These are phyloP conservation scores for Panurus biarmicus DNA, from an alignment of 2,113 vertebrate genomes.

Conservation along the genomic window DNA sequence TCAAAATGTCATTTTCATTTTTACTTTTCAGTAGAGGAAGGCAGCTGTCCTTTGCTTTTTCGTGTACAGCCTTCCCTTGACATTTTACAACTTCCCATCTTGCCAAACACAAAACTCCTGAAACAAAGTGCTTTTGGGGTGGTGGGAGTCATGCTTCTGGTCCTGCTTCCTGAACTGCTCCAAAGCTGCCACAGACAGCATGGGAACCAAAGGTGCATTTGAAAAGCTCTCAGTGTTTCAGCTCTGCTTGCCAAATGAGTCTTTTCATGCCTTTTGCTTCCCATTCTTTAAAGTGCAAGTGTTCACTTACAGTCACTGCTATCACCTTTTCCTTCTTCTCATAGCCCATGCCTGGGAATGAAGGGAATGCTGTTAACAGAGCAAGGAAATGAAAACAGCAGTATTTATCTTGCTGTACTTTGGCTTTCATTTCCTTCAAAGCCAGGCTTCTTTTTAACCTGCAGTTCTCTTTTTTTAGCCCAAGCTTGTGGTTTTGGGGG, in stretches of 20 bases:
- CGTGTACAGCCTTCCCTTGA: not conserved
- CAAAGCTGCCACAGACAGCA: rapidly evolving
- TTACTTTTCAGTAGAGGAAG: not conserved
- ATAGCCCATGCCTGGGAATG: not conserved
- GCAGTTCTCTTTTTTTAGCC: not conserved
- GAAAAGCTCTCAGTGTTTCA: not conserved
- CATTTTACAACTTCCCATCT: not conserved
- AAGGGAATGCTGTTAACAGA: not conserved
- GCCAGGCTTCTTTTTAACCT: not conserved
- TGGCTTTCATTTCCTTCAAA: not conserved
- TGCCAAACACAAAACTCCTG: not conserved
- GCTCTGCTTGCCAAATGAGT: not conserved
- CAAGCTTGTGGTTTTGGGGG: not conserved
- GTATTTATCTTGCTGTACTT: not conserved
- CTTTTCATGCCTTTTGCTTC: not conserved
- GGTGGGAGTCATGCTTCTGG: not conserved
- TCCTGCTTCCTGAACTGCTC: not conserved
- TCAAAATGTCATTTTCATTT: not conserved
- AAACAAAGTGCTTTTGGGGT: not conserved
- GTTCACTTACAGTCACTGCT: not conserved
- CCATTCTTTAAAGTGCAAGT: not conserved
- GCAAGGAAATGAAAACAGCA: not conserved
- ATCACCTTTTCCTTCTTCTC: not conserved
- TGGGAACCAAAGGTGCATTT: not conserved
- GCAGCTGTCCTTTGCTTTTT: not conserved